Conservation (phyloP, 2,113 vertebrate genomes). For the Corythoichthys intestinalis region DNA sequence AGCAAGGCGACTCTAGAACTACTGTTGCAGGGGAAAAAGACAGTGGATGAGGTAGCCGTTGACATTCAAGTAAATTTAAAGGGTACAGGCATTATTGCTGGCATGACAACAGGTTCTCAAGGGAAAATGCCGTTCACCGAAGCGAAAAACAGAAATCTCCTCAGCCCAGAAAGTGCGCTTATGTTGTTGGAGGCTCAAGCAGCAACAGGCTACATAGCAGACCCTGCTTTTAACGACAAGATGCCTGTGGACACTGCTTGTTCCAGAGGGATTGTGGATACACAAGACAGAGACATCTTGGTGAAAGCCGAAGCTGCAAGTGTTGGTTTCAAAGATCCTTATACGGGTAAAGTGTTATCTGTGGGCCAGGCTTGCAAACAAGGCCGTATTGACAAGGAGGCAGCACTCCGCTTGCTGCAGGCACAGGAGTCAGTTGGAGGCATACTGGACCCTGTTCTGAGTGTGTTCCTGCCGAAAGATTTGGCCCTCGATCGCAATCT, state of each 20-base stretch:
- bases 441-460: conserved; percentile 86
- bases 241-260: conserved; percentile 85
- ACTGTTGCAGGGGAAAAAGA: conserved; percentile 83
- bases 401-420: conserved; percentile 82
- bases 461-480: conserved; percentile 89
- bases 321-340: conserved; percentile 89
- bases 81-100: conserved; percentile 86
- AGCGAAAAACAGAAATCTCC: conserved; percentile 83
- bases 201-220: conserved; percentile 88
- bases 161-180: conserved; percentile 79
- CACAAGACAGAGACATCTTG: conserved; percentile 84
- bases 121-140: conserved; percentile 86
- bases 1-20: conserved; percentile 82
- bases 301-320: conserved; percentile 87
- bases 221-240: conserved; percentile 82
- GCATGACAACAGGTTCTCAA: conserved; percentile 75
- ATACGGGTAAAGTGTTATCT: conserved; percentile 84
- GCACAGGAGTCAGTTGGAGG: conserved; percentile 90
- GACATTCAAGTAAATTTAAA: conserved; percentile 87
- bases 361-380: conserved; percentile 90
- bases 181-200: conserved; percentile 93
- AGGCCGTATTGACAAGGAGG: conserved; percentile 80
- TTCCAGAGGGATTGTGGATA: conserved; percentile 88
- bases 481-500: conserved; percentile 85
- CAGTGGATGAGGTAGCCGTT: conserved; percentile 80